Conservation (phyloP, 2,888 invertebrate genomes). For the Merodon equestris region DNA sequence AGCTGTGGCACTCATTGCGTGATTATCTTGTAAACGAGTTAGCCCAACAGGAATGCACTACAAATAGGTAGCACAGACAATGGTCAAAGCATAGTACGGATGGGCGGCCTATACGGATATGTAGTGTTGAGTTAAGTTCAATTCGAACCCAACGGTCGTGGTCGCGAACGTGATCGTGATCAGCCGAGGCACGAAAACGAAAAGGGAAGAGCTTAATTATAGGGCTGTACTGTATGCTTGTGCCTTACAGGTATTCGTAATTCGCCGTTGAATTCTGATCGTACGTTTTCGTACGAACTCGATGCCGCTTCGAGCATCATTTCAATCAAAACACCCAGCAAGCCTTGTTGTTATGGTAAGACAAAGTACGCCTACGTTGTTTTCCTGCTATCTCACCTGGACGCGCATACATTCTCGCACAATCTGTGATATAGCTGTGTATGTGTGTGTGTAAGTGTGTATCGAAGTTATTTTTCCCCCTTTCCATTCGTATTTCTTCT, state of each 20-base stretch:
- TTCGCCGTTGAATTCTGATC: neutral
- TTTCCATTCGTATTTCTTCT: neutral
- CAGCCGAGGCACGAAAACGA: neutral
- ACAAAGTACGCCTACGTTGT: conserved; percentile 68
- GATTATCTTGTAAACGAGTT: conserved; percentile 70
- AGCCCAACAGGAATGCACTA: conserved; percentile 65
- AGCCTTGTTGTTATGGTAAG: conserved; percentile 35
- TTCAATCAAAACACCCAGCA: conserved; percentile 46
- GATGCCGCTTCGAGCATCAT: conserved; percentile 13
- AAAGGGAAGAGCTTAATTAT: conserved; percentile 45
- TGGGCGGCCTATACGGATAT: neutral
- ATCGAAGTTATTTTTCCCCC: conserved; percentile 14
- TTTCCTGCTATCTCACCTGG: conserved; percentile 61
- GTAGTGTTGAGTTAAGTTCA: too few species aligned
- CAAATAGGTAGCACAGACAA: conserved; percentile 59
- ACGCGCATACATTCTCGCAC: neutral
- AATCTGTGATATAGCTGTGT: neutral
- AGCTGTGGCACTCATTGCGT: conserved; percentile 57
- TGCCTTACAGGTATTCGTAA: conserved; percentile 51
- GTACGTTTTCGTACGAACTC: neutral
- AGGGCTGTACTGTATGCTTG: conserved; percentile 37
- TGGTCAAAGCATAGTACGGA: conserved; percentile 41
- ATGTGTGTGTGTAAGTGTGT: conserved; percentile 16
- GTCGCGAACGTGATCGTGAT: too few species aligned
- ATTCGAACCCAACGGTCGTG: neutral